phyloP scores from a whole-genome alignment of 2,888 invertebrate genomes.

The Trichopoda pennipes region DNA sequence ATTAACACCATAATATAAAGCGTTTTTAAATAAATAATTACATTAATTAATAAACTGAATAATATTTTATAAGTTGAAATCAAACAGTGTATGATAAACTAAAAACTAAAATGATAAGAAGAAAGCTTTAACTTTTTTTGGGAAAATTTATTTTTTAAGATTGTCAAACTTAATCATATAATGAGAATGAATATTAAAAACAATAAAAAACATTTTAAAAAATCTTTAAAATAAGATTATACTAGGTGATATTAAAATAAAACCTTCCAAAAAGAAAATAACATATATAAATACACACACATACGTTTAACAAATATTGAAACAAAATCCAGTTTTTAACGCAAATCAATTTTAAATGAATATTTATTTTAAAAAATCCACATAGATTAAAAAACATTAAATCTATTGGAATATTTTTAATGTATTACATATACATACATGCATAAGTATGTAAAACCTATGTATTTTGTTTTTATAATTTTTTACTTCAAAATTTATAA shows the following conservation, averaged over 20 bases:
- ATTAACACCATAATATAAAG: constrained; percentile 74
- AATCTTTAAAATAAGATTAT: constrained; percentile 54
- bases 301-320: constrained; percentile 28
- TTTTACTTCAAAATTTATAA: no score
- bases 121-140: constrained; percentile 66
- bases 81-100: constrained; percentile 53
- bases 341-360: constrained; percentile 37
- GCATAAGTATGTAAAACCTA: no score
- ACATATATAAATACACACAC: constrained; percentile 22
- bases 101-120: constrained; percentile 44
- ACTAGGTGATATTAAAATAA: constrained; percentile 65
- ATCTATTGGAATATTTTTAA: constrained; percentile 9
- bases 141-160: constrained; percentile 50
- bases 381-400: constrained; percentile 22
- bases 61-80: constrained; percentile 40
- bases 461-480: no score
- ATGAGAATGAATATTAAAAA: constrained; percentile 44
- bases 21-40: constrained; percentile 65
- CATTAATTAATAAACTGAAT: constrained; percentile 36
- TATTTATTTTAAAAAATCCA: constrained; percentile 42
- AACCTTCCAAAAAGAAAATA: constrained; percentile 62
- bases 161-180: constrained; percentile 58
- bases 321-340: constrained; percentile 19
- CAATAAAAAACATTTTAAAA: constrained; percentile 53
- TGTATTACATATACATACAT: not conserved